Conservation (phyloP, 2,797 vertebrate species). For the Sciaenops ocellatus region DNA sequence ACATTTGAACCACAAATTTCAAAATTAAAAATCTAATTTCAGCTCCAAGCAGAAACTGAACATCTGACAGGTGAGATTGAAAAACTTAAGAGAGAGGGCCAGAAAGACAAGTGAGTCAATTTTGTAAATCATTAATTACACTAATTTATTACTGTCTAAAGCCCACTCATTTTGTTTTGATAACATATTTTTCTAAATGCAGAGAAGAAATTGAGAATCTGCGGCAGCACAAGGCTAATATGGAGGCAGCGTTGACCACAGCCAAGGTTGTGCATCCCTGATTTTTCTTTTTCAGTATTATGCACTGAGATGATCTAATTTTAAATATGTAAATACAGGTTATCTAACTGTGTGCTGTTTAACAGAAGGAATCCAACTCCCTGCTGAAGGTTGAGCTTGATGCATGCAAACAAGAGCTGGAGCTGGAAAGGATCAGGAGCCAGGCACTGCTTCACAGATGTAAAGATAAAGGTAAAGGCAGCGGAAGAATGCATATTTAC, state of each 20-base stretch:
- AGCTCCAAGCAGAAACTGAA: slow-evolving; percentile 44
- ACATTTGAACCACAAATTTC: neutral
- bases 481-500: neutral
- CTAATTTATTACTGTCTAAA: neutral
- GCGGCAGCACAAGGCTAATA: slow-evolving; percentile 44
- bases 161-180: neutral
- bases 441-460: slow-evolving; percentile 53
- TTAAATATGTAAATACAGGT: neutral
- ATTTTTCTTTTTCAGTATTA: neutral
- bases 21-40: slow-evolving; percentile 4
- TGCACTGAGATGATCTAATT: neutral
- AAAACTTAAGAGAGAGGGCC: slow-evolving; percentile 46
- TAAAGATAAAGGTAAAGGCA: slow-evolving; percentile 43
- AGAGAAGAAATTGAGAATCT: slow-evolving; percentile 66
- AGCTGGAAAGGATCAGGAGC: slow-evolving; percentile 71
- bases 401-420: slow-evolving; percentile 70
- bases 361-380: slow-evolving; percentile 63
- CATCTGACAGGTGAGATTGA: slow-evolving; percentile 39
- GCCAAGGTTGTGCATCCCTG: slow-evolving; percentile 50
- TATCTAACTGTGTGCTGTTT: slow-evolving; percentile 1
- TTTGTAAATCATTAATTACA: neutral
- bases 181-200: neutral
- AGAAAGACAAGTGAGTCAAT: slow-evolving; percentile 62
- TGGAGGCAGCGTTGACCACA: slow-evolving; percentile 50
- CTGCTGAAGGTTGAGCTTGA: slow-evolving; percentile 67